phyloP scores from a whole-genome alignment of 2,888 invertebrate species.

The Drepana falcataria region DNA sequence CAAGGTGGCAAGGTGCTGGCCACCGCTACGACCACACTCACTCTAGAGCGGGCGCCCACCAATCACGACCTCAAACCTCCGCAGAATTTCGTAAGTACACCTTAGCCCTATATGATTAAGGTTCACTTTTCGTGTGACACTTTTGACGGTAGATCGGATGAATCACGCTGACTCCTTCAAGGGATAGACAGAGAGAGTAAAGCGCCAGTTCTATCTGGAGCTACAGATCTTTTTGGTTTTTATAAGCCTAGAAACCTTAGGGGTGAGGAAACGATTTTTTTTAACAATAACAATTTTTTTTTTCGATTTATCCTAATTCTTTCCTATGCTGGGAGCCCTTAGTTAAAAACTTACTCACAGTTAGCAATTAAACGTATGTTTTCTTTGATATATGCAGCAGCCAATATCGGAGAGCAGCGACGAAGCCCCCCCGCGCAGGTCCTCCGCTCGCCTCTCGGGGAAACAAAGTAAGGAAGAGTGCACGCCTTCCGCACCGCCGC shows the following conservation, averaged over 20 bases:
- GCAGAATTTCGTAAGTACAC: slow-evolving; percentile 58
- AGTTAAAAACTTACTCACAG: no score
- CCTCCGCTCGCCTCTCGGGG: slow-evolving; percentile 37
- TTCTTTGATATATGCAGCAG: slow-evolving; percentile 35
- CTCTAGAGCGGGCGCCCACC: slow-evolving; percentile 62
- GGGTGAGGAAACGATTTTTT: no score
- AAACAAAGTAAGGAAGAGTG: slow-evolving; percentile 25
- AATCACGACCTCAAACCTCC: slow-evolving; percentile 66
- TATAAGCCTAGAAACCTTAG: no score
- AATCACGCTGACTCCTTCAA: not conserved
- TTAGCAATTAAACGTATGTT: not conserved
- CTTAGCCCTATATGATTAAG: not conserved
- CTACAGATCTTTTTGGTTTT: no score
- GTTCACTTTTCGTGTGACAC: not conserved
- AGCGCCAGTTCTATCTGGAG: no score
- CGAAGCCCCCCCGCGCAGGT: slow-evolving; percentile 52
- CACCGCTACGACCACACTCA: slow-evolving; percentile 72
- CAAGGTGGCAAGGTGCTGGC: slow-evolving; percentile 72
- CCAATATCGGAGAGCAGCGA: slow-evolving; percentile 73
- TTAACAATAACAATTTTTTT: no score
- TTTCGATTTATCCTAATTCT: no score
- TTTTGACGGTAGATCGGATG: no score
- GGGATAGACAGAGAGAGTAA: no score
- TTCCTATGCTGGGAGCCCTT: no score
- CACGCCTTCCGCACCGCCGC: slow-evolving; percentile 57